Base-by-base conservation (phyloP, 2,113 vertebrate genomes). In the Gopherus flavomarginatus region DNA sequence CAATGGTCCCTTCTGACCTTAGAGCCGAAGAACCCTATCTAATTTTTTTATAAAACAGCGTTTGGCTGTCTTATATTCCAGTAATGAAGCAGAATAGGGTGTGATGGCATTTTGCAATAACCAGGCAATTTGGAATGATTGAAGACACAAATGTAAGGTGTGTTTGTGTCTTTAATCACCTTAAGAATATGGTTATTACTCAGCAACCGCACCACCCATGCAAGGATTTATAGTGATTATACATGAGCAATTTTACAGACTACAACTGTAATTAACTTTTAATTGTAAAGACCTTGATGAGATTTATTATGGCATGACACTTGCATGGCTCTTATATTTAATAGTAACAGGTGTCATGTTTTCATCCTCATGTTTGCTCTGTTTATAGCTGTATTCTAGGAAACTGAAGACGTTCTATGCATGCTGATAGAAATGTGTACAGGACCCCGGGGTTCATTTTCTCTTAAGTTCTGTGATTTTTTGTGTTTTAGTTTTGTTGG, bases 161-260 rank as follows among this genome's bases (percentile, higher is more conserved):
- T 96, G 72, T 57, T 91, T 91, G 91, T 80, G 96, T 84, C 94
- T 92, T 96, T 90, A 97, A 94, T 90, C 88, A 90, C 35, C 93
- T 72, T 93, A 96, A 94, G 95, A 96, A 97, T 97, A 96, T 97
- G 96, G 96, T 95, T 95, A 85, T 98, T 98, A 98, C 95, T 98
- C 97, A 98, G 94, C 94, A 97, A 86, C 94, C 96, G 93, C 92
- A 98, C 92, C 91, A 89, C 96, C 97, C 96, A 69, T 75, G 79
- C 97, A 93, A 80, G 90, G 92, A 91, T 96, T 97, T 95, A 88
- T 94, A 92, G 80, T 96, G 92, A 95, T 97, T 95, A 94, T 26
- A 93, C 83, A 59, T 4, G 42, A 97, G 86, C 54, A 95, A 44
- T 97, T 98, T 95, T 85, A 90, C 94, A 94, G 91, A 94, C 88